These are phyloP conservation scores for Thereva nobilitata DNA, from an alignment of 2,888 invertebrate genomes.

Conservation along the genomic window DNA sequence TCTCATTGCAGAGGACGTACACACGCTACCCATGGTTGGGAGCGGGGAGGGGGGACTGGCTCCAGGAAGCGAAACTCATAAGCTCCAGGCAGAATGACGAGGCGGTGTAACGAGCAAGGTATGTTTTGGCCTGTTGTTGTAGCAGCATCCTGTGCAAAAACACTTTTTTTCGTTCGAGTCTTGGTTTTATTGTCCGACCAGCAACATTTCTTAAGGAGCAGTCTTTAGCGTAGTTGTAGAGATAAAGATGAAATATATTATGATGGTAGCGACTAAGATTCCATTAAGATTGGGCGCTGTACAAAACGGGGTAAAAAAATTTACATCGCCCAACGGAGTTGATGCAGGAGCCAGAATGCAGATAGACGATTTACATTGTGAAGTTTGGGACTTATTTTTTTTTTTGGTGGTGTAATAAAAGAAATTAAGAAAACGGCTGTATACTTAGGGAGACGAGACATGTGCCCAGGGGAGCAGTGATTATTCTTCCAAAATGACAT, in stretches of 20 bases:
- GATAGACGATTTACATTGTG: not conserved
- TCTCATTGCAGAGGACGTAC: slow-evolving; percentile 14
- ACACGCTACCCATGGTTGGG: slow-evolving; percentile 11
- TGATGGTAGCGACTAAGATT: not conserved
- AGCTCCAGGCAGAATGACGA: slow-evolving; percentile 12
- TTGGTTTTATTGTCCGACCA: not conserved
- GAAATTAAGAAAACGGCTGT: too few species aligned
- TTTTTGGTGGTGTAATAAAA: too few species aligned
- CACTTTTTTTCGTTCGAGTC: not conserved
- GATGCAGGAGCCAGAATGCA: not conserved
- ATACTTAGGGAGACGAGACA: too few species aligned
- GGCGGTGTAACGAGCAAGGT: slow-evolving; percentile 7
- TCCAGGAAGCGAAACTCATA: not conserved
- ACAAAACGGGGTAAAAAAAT: not conserved
- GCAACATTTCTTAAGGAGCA: not conserved
- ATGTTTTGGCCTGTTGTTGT: not conserved
- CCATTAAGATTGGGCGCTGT: slow-evolving; percentile 11
- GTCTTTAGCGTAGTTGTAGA: not conserved
- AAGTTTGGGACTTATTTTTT: too few species aligned
- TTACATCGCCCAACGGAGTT: not conserved
- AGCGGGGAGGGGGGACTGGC: not conserved
- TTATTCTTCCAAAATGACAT: too few species aligned
- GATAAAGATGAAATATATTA: slow-evolving; percentile 11
- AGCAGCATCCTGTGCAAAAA: slow-evolving; percentile 14
- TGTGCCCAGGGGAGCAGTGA: too few species aligned